Conservation (phyloP, 2,797 vertebrate species). For the Percopsis omiscomaycus region DNA sequence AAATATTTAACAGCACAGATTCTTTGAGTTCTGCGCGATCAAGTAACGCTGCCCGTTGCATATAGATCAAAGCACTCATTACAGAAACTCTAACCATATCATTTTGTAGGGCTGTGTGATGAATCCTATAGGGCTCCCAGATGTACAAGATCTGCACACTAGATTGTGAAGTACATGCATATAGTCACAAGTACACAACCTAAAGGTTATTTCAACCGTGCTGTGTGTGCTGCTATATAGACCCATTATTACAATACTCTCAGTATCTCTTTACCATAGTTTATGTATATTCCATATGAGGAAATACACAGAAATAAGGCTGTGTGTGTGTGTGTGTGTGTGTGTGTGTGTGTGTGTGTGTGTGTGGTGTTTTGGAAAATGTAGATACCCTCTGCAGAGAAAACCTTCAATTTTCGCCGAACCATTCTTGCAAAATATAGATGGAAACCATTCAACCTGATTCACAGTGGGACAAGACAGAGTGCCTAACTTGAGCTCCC, state of each 20-base stretch:
- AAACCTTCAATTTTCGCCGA: no score
- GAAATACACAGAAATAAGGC: no score
- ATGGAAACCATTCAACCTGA: slow-evolving; percentile 1
- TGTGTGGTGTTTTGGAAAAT: no score
- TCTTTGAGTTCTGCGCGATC: slow-evolving; percentile 47
- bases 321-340: no score
- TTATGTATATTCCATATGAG: no score
- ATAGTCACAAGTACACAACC: not conserved
- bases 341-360: no score
- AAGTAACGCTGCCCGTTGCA: slow-evolving; percentile 31
- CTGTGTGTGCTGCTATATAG: not conserved
- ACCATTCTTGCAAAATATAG: no score
- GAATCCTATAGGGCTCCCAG: slow-evolving; percentile 24
- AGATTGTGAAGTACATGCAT: not conserved
- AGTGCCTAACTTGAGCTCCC: slow-evolving; percentile 15
- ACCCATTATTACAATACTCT: no score
- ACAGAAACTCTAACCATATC: slow-evolving; percentile 43
- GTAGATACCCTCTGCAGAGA: no score
- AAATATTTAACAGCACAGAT: slow-evolving; percentile 67
- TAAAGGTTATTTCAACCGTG: no score
- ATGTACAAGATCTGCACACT: slow-evolving; percentile 16
- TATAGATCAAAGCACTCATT: slow-evolving; percentile 63
- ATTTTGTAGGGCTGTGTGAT: slow-evolving; percentile 27
- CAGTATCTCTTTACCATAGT: no score
- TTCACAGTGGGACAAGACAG: slow-evolving; percentile 19